Evolutionary conservation across 1,140 invertebrate species (phyloP).

Genomic region (Atta cephalotes): DNA sequence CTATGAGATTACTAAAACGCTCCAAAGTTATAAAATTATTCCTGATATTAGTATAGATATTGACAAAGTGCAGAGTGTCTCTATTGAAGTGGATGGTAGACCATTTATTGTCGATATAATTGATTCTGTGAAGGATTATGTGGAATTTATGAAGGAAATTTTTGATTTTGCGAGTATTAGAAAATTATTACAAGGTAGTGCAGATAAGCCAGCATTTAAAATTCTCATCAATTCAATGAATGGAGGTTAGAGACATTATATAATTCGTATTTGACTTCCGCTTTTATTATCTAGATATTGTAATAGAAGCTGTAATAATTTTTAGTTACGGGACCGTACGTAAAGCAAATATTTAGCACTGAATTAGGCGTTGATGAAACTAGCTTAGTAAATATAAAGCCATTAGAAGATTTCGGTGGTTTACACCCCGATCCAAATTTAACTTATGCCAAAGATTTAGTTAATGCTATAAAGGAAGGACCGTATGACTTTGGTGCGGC

Average conservation of each 20-base stretch:
- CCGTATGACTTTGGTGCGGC: slow-evolving; percentile 98
- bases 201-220: slow-evolving; percentile 90
- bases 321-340: slow-evolving; percentile 98
- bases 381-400: slow-evolving; percentile 91
- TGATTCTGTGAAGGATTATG: slow-evolving; percentile 96
- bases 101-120: slow-evolving; percentile 96
- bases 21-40: slow-evolving; percentile 93
- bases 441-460: slow-evolving; percentile 96
- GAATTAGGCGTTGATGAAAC: slow-evolving; percentile 92
- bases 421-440: slow-evolving; percentile 99
- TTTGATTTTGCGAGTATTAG: slow-evolving; percentile 97
- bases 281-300: slow-evolving; percentile 39
- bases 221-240: slow-evolving; percentile 97
- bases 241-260: slow-evolving; percentile 90
- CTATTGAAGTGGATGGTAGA: slow-evolving; percentile 89
- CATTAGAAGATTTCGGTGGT: slow-evolving; percentile 98
- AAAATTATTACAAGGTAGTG: slow-evolving; percentile 90
- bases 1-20: slow-evolving; percentile 92
- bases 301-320: slow-evolving; percentile 28
- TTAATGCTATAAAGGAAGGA: slow-evolving; percentile 91
- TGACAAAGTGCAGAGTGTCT: slow-evolving; percentile 87
- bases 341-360: slow-evolving; percentile 94
- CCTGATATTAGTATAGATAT: slow-evolving; percentile 93
- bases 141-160: slow-evolving; percentile 97
- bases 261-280: slow-evolving; percentile 41